Base-by-base conservation (phyloP, 2,888 invertebrate genomes). In the Acleris literana region DNA sequence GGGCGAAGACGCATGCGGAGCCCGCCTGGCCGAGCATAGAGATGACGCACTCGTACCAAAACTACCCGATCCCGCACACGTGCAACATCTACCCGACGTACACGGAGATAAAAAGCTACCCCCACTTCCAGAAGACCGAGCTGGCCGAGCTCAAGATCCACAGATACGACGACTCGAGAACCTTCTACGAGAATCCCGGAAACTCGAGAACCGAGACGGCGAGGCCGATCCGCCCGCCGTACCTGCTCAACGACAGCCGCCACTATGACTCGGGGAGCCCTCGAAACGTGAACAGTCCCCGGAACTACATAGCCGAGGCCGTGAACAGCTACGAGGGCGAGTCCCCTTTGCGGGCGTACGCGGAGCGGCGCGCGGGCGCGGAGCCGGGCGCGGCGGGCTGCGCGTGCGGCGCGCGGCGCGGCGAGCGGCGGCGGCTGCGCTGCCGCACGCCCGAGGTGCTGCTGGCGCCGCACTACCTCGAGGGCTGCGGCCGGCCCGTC, bases 371-470 rank as follows among this genome's bases (percentile, higher is more conserved):
- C 33, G 33, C 33, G 33, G 11, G 33, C 25, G n/a, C n/a, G n/a
- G n/a, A n/a, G n/a, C n/a, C n/a, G n/a, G 9, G 33, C 33, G 11
- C 33, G 33, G 6, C 1, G 5, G 29, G n/a, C n/a, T n/a, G 7
- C 29, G 29, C 29, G 29, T 5, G 29, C 6, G 2, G 25, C 25
- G 25, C 5, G n/a, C n/a, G n/a, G 29, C 29, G 29, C 6, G 29
- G 93, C 94, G 93, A 0, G 16, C 16, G 77, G 5, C 49, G 80
- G 65, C 78, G 76, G 82, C 88, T 88, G 75, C 86, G 95, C 56
- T 94, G 95, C 58, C 94, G 96, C 72, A 96, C 96, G 0, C 96
- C 97, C 0, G 97, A 97, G 89, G 95, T 97, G 46, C 86, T 97
- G 43, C 85, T 97, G 25, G 95, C 96, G 0, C 97, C 97, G 17